Conservation (phyloP, 2,888 invertebrate species). For the Rhingia campestris region DNA sequence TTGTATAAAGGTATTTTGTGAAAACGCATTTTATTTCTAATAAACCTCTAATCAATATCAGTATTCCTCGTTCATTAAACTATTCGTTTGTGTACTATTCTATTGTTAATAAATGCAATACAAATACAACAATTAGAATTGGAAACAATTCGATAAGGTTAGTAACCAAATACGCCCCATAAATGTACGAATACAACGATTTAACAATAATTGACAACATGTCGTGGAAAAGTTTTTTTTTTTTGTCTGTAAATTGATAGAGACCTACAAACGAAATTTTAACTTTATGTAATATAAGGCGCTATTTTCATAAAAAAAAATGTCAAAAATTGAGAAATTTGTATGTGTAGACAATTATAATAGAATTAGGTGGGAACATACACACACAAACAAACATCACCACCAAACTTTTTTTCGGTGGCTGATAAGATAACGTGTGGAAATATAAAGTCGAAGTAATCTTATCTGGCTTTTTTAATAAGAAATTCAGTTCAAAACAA, state of each 20-base stretch:
- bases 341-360: not conserved
- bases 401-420: not conserved
- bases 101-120: not conserved
- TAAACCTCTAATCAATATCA: not conserved
- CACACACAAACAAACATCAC: not conserved
- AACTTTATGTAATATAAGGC: slow-evolving; percentile 1
- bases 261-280: not conserved
- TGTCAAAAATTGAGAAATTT: slow-evolving; percentile 30
- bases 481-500: slow-evolving; percentile 67
- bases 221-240: slow-evolving; percentile 35
- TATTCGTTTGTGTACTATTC: not conserved
- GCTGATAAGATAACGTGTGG: slow-evolving; percentile 54
- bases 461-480: slow-evolving; percentile 38
- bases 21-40: too few relatives aligned
- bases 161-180: slow-evolving; percentile 50
- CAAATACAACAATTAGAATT: slow-evolving; percentile 21
- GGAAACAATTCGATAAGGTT: slow-evolving; percentile 31
- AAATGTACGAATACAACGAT: slow-evolving; percentile 20
- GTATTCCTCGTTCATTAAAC: not conserved
- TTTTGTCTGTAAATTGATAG: slow-evolving; percentile 32
- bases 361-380: slow-evolving; percentile 14
- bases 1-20: too few relatives aligned
- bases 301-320: slow-evolving; percentile 3
- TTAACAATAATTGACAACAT: slow-evolving; percentile 25
- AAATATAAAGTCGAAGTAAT: slow-evolving; percentile 55